Percentiles rank a stretch among this genome's conserved stretches.
Conservation (phyloP, 2,888 invertebrate genomes). For the Cantharis lateralis region DNA sequence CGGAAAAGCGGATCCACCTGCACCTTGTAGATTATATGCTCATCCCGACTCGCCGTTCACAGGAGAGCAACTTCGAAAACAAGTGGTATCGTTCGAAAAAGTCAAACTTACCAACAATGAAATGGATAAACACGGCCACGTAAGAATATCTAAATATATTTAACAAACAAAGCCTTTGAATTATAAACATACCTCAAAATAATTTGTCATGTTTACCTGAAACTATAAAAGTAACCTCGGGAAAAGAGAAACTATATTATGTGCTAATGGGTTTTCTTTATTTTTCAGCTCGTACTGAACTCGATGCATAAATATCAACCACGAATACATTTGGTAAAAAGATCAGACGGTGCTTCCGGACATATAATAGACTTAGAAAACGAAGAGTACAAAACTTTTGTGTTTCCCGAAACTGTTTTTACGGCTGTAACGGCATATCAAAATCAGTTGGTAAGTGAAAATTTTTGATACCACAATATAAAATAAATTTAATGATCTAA, state of each 20-base stretch:
- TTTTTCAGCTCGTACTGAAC: constrained; percentile 75
- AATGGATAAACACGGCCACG: constrained; percentile 95
- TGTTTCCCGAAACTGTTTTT: constrained; percentile 82
- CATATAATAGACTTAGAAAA: constrained; percentile 69
- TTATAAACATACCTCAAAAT: neutral
- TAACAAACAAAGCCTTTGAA: neutral
- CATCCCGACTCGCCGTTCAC: constrained; percentile 97
- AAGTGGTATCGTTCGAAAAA: constrained; percentile 97
- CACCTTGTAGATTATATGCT: constrained; percentile 89
- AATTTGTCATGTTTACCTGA: neutral
- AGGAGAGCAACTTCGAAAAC: constrained; percentile 93
- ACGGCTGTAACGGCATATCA: constrained; percentile 88
- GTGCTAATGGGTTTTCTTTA: constrained; percentile 13
- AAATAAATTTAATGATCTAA: neutral
- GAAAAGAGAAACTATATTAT: neutral
- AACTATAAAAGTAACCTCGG: neutral
- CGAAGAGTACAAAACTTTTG: constrained; percentile 77
- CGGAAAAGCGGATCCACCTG: constrained; percentile 97
- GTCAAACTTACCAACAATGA: constrained; percentile 98
- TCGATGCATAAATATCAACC: constrained; percentile 89
- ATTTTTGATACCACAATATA: neutral
- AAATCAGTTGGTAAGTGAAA: constrained; percentile 77
- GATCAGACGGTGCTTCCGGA: constrained; percentile 64
- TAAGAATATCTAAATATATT: constrained; percentile 59
- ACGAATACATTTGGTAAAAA: constrained; percentile 75